A percentile compares a stretch with the other conserved stretches of the same genome.
phyloP scores from a whole-genome alignment of 2,113 vertebrate genomes.

The Odobenus rosmarus region DNA sequence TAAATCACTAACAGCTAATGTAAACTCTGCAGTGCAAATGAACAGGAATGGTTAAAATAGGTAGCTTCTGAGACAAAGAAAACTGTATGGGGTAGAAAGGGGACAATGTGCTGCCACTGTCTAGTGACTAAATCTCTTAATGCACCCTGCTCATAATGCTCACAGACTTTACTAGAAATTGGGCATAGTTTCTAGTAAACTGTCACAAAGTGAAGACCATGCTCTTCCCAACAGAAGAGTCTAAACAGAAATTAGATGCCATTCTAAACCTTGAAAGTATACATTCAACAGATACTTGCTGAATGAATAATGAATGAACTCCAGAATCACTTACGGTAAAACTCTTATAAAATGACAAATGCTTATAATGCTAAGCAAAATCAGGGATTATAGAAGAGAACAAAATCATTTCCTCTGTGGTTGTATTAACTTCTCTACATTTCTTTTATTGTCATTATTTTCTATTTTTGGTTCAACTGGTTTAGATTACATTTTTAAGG shows the following conservation, averaged over 20 bases:
- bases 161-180: background rate
- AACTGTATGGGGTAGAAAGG: background rate
- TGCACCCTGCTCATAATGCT: background rate
- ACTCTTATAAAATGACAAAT: conserved; percentile 12
- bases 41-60: conserved; percentile 30
- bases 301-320: conserved; percentile 12
- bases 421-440: background rate
- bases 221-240: background rate
- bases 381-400: background rate
- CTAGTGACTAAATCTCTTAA: background rate
- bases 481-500: conserved; percentile 47
- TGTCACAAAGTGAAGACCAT: background rate
- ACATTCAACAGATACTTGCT: background rate
- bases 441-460: conserved; percentile 7
- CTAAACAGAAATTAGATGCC: background rate
- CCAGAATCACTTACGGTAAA: conserved; percentile 21
- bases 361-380: conserved; percentile 36
- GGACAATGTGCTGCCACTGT: background rate
- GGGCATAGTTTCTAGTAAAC: background rate
- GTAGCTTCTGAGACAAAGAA: background rate
- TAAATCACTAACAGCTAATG: conserved; percentile 24
- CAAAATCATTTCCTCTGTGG: conserved; percentile 2
- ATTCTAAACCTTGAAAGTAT: background rate
- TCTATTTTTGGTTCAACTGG: conserved; percentile 12
- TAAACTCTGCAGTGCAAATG: background rate